Percentiles rank a stretch among this genome's conserved stretches.
Conservation (phyloP, 2,797 vertebrate species). For the Alfaro cultratus region DNA sequence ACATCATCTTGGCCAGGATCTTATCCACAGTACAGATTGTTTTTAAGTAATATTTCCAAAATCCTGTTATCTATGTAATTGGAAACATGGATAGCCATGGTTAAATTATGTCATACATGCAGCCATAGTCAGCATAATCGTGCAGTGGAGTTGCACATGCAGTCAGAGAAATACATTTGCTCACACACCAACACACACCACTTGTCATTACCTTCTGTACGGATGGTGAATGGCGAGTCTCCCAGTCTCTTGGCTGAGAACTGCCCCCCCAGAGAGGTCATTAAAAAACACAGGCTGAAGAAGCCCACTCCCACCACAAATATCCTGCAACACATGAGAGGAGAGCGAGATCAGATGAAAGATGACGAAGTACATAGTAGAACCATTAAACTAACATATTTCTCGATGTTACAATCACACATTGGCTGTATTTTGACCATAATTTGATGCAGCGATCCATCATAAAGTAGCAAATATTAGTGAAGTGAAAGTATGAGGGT, state of each 20-base stretch:
- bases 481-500: background rate
- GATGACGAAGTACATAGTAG: slow-evolving; percentile 27
- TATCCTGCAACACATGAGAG: slow-evolving; percentile 81
- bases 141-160: background rate
- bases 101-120: background rate
- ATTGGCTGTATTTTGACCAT: background rate
- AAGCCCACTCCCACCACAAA: slow-evolving; percentile 93
- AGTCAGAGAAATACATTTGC: slow-evolving; percentile 24
- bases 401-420: background rate
- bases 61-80: too few species aligned
- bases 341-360: slow-evolving; percentile 39
- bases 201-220: slow-evolving; percentile 88
- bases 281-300: slow-evolving; percentile 96
- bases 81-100: too few species aligned
- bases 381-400: background rate
- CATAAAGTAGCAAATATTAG: background rate
- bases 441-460: background rate
- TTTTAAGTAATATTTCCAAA: too few species aligned
- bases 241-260: slow-evolving; percentile 91
- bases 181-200: slow-evolving; percentile 19
- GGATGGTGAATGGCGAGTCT: slow-evolving; percentile 94
- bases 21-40: too few species aligned
- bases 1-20: background rate
- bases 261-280: slow-evolving; percentile 94
- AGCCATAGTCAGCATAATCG: background rate